Percentiles rank a stretch among this genome's conserved stretches.
These are phyloP conservation scores for Liodrosophila aerea DNA, from an alignment of 2,888 invertebrate genomes.

Conservation along the genomic window DNA sequence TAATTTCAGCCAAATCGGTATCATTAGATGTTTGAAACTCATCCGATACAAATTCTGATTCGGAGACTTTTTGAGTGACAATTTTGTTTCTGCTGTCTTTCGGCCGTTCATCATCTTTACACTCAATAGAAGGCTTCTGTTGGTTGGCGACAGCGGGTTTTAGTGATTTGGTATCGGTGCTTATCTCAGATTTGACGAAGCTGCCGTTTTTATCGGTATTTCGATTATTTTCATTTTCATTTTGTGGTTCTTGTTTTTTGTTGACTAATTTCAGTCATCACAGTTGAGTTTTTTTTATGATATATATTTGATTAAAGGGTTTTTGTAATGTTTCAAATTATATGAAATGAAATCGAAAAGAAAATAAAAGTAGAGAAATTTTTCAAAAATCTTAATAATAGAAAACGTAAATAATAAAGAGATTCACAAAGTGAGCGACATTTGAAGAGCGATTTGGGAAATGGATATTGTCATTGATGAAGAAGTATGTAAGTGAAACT, in stretches of 20 bases:
- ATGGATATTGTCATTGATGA: slow-evolving; percentile 35
- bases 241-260: background rate
- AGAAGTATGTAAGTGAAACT: slow-evolving; percentile 32
- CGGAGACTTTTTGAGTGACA: slow-evolving; percentile 68
- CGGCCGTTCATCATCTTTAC: slow-evolving; percentile 16
- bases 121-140: slow-evolving; percentile 45
- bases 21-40: slow-evolving; percentile 85
- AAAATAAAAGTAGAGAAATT: slow-evolving; percentile 2
- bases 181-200: slow-evolving; percentile 20
- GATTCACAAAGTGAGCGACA: slow-evolving; percentile 17
- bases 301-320: slow-evolving; percentile 15
- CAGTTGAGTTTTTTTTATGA: slow-evolving; percentile 43
- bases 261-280: slow-evolving; percentile 42
- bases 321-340: slow-evolving; percentile 36
- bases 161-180: slow-evolving; percentile 17
- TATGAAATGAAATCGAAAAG: slow-evolving; percentile 35
- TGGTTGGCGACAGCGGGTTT: slow-evolving; percentile 55
- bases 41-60: slow-evolving; percentile 91
- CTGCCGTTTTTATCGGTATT: slow-evolving; percentile 27
- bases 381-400: background rate
- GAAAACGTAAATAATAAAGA: slow-evolving; percentile 5
- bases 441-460: slow-evolving; percentile 32
- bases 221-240: slow-evolving; percentile 31
- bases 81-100: slow-evolving; percentile 19
- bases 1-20: slow-evolving; percentile 88